Base-by-base conservation (phyloP, 2,113 vertebrate genomes). In the Heliornis fulica region DNA sequence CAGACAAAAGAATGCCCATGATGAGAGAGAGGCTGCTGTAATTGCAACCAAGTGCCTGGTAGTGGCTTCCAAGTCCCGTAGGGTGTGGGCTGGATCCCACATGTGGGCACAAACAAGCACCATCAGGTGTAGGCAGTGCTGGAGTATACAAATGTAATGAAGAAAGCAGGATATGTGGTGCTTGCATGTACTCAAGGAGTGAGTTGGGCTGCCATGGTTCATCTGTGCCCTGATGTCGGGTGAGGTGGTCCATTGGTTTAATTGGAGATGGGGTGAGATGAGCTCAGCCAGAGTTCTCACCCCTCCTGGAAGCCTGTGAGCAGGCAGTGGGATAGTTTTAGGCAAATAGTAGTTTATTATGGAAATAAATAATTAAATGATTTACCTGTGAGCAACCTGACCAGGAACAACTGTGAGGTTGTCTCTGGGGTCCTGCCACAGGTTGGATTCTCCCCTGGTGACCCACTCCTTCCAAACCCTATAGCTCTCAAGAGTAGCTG, bases 131-230 rank as follows among this genome's bases (percentile, higher is more conserved):
- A 56, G 79, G 63, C 71, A 59, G 76, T 70, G 15, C 57, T 3
- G 3, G 50, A 65, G 45, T 13, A 9, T 5, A 1, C 0, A 2
- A 43, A 34, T 5, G 11, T 20, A 11, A 54, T 0, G 9, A 31
- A 29, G 45, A 40, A 76, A 77, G 28, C 2, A 0, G 48, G 38
- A 16, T 8, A 6, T 3, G 0, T 0, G 11, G 13, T 17, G 20
- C 18, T 31, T 6, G 21, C 1, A 22, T 31, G 43, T 50, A 6
- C 48, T 3, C 15, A 69, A 9, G 59, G 38, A 12, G 56, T 0
- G 4, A 40, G 38, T 32, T 46, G 31, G 25, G 81, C 88, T 56
- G 53, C 21, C 51, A 48, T 21, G 50, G 29, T 16, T 64, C n/a
- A 12, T 20, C 41, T 38, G 21, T 26, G 71, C 26, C 17, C 56